A percentile compares a stretch with the other conserved stretches of the same genome.
These are phyloP conservation scores for Mesopsocus fuscifrons DNA, from an alignment of 2,888 invertebrate genomes.

Conservation along the genomic window DNA sequence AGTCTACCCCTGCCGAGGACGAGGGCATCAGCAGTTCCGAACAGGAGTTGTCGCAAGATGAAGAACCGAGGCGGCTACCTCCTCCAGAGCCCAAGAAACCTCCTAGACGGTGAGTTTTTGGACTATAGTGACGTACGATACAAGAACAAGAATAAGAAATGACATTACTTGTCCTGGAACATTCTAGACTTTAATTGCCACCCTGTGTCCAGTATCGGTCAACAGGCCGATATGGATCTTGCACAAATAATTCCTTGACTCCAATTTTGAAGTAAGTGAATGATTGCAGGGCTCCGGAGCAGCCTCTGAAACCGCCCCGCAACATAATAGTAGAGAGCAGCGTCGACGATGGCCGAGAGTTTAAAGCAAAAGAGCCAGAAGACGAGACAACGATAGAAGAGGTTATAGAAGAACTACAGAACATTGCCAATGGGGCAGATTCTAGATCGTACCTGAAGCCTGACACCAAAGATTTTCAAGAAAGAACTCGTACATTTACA, in stretches of 20 bases:
- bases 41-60: slow-evolving; percentile 34
- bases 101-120: neutral
- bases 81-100: neutral
- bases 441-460: slow-evolving; percentile 31
- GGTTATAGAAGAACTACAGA: slow-evolving; percentile 67
- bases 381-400: slow-evolving; percentile 72
- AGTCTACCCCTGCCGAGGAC: slow-evolving; percentile 51
- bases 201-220: no score
- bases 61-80: slow-evolving; percentile 18
- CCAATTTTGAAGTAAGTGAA: no score
- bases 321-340: slow-evolving; percentile 19
- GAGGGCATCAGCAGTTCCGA: slow-evolving; percentile 80
- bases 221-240: no score
- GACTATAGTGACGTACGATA: no score
- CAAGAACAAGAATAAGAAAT: no score
- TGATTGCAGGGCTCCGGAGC: no score
- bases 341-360: slow-evolving; percentile 40
- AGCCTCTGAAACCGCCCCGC: slow-evolving; percentile 16
- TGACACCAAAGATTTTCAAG: slow-evolving; percentile 26
- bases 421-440: slow-evolving; percentile 70
- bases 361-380: slow-evolving; percentile 21
- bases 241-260: no score
- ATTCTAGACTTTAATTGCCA: no score
- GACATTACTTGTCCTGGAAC: no score
- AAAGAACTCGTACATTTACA: slow-evolving; percentile 17